Evolutionary conservation across 2,888 invertebrate genomes (phyloP), one percentile per base, ranked within the genome.

Genomic region (Luperina nickerlii): DNA sequence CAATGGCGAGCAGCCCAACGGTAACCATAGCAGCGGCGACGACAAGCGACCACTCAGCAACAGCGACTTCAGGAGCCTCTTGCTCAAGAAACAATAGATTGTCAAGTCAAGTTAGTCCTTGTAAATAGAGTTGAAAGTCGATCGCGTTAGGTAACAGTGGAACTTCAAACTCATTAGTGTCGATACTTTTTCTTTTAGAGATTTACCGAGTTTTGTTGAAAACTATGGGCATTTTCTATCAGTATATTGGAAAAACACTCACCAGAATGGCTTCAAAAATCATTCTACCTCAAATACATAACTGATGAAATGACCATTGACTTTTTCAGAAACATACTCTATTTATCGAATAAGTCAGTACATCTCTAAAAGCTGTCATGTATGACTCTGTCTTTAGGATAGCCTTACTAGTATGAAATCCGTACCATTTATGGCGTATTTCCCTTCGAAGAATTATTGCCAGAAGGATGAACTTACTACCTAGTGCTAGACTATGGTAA

Each of bases 51-150:
- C 96, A 38, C 93, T 97, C 87, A 96, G 93, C 87, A 97, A 97
- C 92, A 95, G 94, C 77, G 97, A 97, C 91, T 97, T 97, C 86
- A 95, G 97, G 89, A 96, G 93, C 84, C 93, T 97, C 95, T 93
- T 97, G 81, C 95, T 97, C 70, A 93, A 95, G 77, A 93, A 95
- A 54, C 73, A 87, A 51, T 87, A 85, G 65, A 62, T 74, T 60
- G 15, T 81, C 48, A 60, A 20, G 79, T 65, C 73, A 76, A 78
- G 60, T 78, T 72, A 81, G 71, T 81, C 63, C 68, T 81, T 85
- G 86, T 86, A 86, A 84, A 86, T 86, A 86, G 42, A 76, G 72
- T 74, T 60, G 66, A 77, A 65, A 73, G 54, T 78, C 54, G 69
- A 67, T 62, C 13, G 76, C 15, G 54, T 74, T 68, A 82, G 27